Evolutionary conservation across 2,113 vertebrate genomes (phyloP).

Genomic region (Clarias batrachus): DNA sequence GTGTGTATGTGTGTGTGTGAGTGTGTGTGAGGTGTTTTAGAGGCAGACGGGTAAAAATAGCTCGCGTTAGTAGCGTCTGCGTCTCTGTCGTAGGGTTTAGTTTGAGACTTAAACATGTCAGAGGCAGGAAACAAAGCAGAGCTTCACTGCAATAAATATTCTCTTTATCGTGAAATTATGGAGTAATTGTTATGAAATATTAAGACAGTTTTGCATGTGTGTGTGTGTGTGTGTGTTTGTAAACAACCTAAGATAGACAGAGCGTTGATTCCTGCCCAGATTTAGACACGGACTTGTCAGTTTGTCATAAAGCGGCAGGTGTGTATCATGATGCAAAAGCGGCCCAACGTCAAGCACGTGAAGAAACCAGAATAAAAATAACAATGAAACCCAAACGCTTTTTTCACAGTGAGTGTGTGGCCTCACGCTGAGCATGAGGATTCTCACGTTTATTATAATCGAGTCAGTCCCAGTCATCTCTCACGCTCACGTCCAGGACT

Average conservation of each 20-base stretch:
- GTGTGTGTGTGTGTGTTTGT: not conserved
- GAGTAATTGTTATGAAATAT: not conserved
- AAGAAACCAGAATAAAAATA: not conserved
- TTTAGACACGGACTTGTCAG: conserved; percentile 1
- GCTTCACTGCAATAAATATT: conserved; percentile 8
- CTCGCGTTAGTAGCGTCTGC: conserved; percentile 33
- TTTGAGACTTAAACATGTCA: conserved; percentile 46
- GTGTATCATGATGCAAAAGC: not conserved
- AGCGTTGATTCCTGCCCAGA: not conserved
- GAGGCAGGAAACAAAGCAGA: conserved; percentile 33
- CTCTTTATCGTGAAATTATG: not conserved
- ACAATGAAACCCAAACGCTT: not conserved
- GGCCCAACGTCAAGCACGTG: not conserved
- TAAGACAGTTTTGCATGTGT: not conserved
- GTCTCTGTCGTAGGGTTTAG: conserved; percentile 46
- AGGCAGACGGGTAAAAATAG: conserved; percentile 50
- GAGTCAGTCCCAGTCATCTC: not conserved
- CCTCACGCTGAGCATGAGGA: not conserved
- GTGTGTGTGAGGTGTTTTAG: conserved; percentile 33
- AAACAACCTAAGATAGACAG: not conserved
- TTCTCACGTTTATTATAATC: not conserved
- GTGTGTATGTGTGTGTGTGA: not conserved
- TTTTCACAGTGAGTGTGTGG: not conserved
- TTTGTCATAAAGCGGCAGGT: not conserved
- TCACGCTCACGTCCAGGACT: not conserved